Evolutionary conservation across 2,888 invertebrate species (phyloP).

Genomic region (Nycteola revayana): DNA sequence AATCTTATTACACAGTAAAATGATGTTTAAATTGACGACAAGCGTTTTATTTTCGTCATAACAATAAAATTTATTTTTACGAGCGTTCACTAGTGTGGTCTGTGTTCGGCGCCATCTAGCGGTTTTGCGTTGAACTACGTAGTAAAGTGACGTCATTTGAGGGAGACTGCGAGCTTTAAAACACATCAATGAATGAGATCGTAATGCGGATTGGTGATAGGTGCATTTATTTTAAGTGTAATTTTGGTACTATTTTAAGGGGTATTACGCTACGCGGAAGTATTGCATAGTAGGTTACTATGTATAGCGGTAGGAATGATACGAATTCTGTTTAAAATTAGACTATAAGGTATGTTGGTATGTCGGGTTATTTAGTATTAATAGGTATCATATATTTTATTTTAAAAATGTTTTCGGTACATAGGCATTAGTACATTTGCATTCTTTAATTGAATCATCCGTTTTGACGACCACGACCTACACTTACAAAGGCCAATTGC

Average conservation of each 20-base stretch:
- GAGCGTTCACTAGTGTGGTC: slow-evolving; percentile 52
- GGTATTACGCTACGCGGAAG: too few relatives aligned
- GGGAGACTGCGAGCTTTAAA: slow-evolving; percentile 56
- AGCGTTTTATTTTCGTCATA: slow-evolving; percentile 82
- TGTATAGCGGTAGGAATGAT: too few relatives aligned
- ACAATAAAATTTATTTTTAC: slow-evolving; percentile 82
- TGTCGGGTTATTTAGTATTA: too few relatives aligned
- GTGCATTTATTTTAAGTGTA: slow-evolving; percentile 35
- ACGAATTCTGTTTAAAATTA: too few relatives aligned
- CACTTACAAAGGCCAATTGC: too few relatives aligned
- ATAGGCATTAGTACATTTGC: too few relatives aligned
- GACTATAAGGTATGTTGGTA: too few relatives aligned
- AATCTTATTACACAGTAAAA: slow-evolving; percentile 81
- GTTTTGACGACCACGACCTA: too few relatives aligned
- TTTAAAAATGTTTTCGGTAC: too few relatives aligned
- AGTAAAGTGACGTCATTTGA: slow-evolving; percentile 57
- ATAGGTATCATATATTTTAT: too few relatives aligned
- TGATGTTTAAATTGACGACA: slow-evolving; percentile 82
- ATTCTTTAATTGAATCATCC: too few relatives aligned
- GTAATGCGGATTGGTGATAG: slow-evolving; percentile 50
- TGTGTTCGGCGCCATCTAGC: slow-evolving; percentile 68
- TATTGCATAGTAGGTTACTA: too few relatives aligned
- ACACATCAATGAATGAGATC: slow-evolving; percentile 63
- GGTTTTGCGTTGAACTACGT: slow-evolving; percentile 46
- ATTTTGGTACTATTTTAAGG: slow-evolving; percentile 7